These are phyloP conservation scores for Unio delphinus DNA, from an alignment of 2,888 invertebrate species.

Conservation along the genomic window DNA sequence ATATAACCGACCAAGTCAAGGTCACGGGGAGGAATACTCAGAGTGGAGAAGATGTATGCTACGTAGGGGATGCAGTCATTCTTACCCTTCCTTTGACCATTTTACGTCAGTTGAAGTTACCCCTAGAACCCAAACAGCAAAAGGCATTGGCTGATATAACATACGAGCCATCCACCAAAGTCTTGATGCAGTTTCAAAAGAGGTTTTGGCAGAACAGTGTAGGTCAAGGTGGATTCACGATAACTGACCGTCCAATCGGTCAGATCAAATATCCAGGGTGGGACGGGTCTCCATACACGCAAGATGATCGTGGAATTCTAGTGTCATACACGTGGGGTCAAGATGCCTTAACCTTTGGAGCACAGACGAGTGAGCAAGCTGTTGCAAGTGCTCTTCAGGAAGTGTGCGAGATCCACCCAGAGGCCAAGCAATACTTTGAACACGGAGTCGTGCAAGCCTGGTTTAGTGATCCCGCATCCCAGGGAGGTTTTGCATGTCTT, in stretches of 20 bases:
- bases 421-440: constrained; percentile 25
- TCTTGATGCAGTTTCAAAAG: constrained; percentile 23
- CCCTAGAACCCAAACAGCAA: not conserved
- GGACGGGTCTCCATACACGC: constrained; percentile 8
- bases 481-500: constrained; percentile 19
- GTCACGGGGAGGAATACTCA: constrained; percentile 13
- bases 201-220: constrained; percentile 29
- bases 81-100: constrained; percentile 24
- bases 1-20: constrained; percentile 1
- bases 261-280: constrained; percentile 16
- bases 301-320: constrained; percentile 20
- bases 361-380: constrained; percentile 16
- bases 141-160: constrained; percentile 12
- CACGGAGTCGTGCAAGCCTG: constrained; percentile 31
- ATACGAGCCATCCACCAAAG: constrained; percentile 22
- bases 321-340: constrained; percentile 25
- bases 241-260: constrained; percentile 18
- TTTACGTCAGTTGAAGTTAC: constrained; percentile 25
- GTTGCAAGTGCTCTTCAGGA: constrained; percentile 24
- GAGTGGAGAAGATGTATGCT: constrained; percentile 6
- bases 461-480: constrained; percentile 22
- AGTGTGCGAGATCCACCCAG: constrained; percentile 26
- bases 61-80: constrained; percentile 26
- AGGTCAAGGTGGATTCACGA: constrained; percentile 24
- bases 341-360: constrained; percentile 22